Conservation (phyloP, 2,797 vertebrate species). For the Dallia pectoralis region DNA sequence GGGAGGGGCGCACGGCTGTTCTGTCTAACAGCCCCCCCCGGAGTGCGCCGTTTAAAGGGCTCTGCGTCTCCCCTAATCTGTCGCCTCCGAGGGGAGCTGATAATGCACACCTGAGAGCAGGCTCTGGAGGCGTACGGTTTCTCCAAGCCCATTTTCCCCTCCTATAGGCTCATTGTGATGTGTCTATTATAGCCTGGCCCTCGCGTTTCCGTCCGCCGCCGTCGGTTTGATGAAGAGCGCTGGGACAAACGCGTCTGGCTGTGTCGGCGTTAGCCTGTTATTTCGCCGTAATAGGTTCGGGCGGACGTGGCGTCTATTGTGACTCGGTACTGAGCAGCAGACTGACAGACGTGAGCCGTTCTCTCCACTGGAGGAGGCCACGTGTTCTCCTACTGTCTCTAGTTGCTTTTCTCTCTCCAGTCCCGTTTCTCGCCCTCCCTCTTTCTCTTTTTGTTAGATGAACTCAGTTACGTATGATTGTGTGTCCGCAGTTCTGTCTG, state of each 20-base stretch:
- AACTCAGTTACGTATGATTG: too few relatives aligned
- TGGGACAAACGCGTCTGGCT: neutral
- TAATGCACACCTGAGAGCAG: constrained; percentile 49
- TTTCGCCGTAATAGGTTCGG: neutral
- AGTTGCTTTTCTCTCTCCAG: too few relatives aligned
- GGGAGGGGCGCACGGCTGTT: neutral
- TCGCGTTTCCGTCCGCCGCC: neutral
- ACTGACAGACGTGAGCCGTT: neutral
- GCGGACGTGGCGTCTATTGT: neutral
- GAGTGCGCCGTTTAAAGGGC: constrained; percentile 4
- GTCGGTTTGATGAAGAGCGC: neutral
- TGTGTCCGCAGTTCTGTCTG: too few relatives aligned
- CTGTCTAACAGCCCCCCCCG: neutral
- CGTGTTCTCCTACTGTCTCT: too few relatives aligned
- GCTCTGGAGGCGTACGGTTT: constrained; percentile 23
- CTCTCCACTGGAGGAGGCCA: neutral
- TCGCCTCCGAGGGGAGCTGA: constrained; percentile 42
- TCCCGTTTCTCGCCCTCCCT: too few relatives aligned
- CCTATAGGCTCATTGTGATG: constrained; percentile 25
- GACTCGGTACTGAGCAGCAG: neutral
- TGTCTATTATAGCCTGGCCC: neutral
- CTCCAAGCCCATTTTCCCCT: neutral
- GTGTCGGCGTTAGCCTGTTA: neutral
- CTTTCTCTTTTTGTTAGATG: too few relatives aligned
- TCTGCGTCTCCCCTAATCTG: constrained; percentile 40